Conservation (phyloP, 2,113 vertebrate genomes). For the Sebastes schlegelii region DNA sequence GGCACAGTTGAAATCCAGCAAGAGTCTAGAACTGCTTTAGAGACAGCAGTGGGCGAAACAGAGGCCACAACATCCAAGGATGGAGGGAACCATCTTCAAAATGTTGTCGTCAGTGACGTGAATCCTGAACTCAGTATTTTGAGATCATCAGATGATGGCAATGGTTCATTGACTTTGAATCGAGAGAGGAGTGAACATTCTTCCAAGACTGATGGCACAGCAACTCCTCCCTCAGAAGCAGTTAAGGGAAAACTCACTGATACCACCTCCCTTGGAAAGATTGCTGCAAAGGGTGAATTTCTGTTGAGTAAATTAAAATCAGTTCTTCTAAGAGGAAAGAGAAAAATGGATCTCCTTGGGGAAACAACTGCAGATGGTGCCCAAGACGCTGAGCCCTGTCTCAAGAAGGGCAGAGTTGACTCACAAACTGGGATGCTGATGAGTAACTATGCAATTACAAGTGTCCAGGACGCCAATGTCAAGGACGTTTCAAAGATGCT, state of each 20-base stretch:
- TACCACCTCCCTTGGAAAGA: conserved; percentile 18
- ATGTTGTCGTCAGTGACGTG: neutral
- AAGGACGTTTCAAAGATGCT: conserved; percentile 28
- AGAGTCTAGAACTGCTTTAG: conserved; percentile 4
- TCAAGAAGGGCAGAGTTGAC: conserved; percentile 62
- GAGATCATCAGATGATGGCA: neutral
- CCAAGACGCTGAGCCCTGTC: conserved; percentile 26
- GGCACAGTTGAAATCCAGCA: neutral
- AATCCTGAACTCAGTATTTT: conserved; percentile 19
- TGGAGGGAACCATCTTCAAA: conserved; percentile 2
- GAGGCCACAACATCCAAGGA: neutral
- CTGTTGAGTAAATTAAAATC: conserved; percentile 75
- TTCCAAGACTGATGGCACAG: conserved; percentile 7
- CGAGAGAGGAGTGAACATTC: neutral
- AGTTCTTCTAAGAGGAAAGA: conserved; percentile 71
- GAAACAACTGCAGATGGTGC: conserved; percentile 6
- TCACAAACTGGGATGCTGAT: neutral
- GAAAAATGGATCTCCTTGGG: conserved; percentile 22
- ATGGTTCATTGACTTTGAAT: conserved; percentile 14
- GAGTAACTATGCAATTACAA: neutral
- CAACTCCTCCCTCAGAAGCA: conserved; percentile 10
- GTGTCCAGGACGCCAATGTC: neutral
- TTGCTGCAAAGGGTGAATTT: conserved; percentile 43
- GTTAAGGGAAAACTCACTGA: conserved; percentile 23
- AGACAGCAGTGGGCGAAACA: neutral